phyloP scores from a whole-genome alignment of 1,140 invertebrate genomes.

The Bombyx mori region ASM3026992v2 NC_085115.1:11859001-11859500 shows the following conservation, averaged over 20 bases:
- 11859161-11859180: constrained; percentile 6
- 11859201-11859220: constrained; percentile 4
- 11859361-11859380: constrained; percentile 49
- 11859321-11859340: constrained; percentile 39
- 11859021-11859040: too few relatives aligned
- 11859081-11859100: constrained; percentile 32
- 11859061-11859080: too few relatives aligned
- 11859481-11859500: constrained; percentile 51
- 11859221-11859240: constrained; percentile 16
- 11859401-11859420: constrained; percentile 27
- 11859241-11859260: constrained; percentile 35
- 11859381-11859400: constrained; percentile 41
- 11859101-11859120: constrained; percentile 28
- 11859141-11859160: constrained; percentile 8
- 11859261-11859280: constrained; percentile 39
- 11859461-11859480: constrained; percentile 76
- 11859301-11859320: constrained; percentile 44
- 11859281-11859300: constrained; percentile 61
- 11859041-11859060: too few relatives aligned
- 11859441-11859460: constrained; percentile 72
- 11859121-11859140: constrained; percentile 49
- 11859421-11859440: constrained; percentile 44
- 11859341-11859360: constrained; percentile 47
- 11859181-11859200: constrained; percentile 1
- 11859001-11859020: too few relatives aligned